These are phyloP conservation scores for Piscicola geometra DNA, from an alignment of 2,888 invertebrate genomes.

Conservation along the genomic window DNA sequence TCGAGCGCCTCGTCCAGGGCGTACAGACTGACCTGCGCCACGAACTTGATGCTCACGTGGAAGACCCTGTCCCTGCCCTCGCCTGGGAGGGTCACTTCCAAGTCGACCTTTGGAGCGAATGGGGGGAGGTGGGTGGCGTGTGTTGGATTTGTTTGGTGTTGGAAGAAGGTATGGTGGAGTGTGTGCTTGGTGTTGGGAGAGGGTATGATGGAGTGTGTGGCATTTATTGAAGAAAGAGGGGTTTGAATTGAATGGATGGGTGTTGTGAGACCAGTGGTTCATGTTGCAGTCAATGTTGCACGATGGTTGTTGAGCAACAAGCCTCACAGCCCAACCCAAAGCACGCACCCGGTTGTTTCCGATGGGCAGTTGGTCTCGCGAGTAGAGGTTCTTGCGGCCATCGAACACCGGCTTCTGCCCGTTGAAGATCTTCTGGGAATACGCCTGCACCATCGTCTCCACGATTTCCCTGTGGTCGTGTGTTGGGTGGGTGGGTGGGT, in stretches of 20 bases:
- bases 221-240: too few relatives aligned
- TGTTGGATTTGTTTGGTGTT: too few relatives aligned
- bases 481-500: background rate
- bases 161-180: too few relatives aligned
- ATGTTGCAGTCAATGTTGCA: too few relatives aligned
- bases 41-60: constrained; percentile 94
- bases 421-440: constrained; percentile 86
- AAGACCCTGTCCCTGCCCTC: constrained; percentile 98
- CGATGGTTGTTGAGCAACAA: too few relatives aligned
- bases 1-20: constrained; percentile 95
- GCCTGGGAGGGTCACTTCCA: constrained; percentile 82
- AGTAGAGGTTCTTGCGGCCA: constrained; percentile 96
- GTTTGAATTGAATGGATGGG: too few relatives aligned
- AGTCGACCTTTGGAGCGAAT: constrained; percentile 54
- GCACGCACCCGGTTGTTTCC: constrained; percentile 90
- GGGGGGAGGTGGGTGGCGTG: too few relatives aligned
- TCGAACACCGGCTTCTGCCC: constrained; percentile 90
- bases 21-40: constrained; percentile 91
- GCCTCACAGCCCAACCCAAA: too few relatives aligned
- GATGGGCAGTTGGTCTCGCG: constrained; percentile 88
- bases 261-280: too few relatives aligned
- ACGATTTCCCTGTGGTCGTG: constrained; percentile 76
- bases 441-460: constrained; percentile 96
- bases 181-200: too few relatives aligned
- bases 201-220: too few relatives aligned